phyloP scores from a whole-genome alignment of 30 jellyfish, hydroid and myxozoan species.

The Aurelia aurita complex sp. Pacific region DNA sequence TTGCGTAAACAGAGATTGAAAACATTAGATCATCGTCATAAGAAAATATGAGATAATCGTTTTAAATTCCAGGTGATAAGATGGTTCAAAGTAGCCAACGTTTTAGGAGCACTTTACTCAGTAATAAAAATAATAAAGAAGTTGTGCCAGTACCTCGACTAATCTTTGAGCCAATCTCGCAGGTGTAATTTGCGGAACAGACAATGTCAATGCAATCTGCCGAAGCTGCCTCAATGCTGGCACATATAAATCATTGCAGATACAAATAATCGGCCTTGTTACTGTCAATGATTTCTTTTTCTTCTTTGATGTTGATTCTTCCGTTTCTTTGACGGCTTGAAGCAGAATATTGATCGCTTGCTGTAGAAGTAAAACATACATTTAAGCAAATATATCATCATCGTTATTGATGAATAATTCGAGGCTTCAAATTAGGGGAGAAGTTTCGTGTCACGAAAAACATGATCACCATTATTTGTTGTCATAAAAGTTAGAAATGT shows the following conservation, averaged over 20 bases:
- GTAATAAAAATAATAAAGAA: no score
- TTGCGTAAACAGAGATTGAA: no score
- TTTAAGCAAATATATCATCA: no score
- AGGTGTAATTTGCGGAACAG: slow-evolving; percentile 82
- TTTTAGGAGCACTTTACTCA: no score
- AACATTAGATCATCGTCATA: no score
- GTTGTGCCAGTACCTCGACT: slow-evolving; percentile 50
- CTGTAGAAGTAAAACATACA: slow-evolving; percentile 28
- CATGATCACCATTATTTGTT: no score
- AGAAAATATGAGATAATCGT: no score
- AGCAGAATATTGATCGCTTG: slow-evolving; percentile 84
- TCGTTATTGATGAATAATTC: no score
- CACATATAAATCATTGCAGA: slow-evolving; percentile 95
- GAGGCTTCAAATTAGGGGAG: no score
- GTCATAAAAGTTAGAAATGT: neutral
- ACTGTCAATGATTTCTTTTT: slow-evolving; percentile 58
- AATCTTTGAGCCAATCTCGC: slow-evolving; percentile 86
- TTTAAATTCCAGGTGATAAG: no score
- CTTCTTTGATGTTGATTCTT: slow-evolving; percentile 64
- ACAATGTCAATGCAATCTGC: slow-evolving; percentile 73
- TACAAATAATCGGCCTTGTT: slow-evolving; percentile 94
- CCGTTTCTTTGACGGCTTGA: slow-evolving; percentile 76
- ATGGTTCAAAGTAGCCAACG: no score
- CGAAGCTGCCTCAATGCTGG: slow-evolving; percentile 96
- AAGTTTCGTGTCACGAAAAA: no score